Base-by-base conservation (phyloP, 2,888 invertebrate species). In the Phaonia tiefii region DNA sequence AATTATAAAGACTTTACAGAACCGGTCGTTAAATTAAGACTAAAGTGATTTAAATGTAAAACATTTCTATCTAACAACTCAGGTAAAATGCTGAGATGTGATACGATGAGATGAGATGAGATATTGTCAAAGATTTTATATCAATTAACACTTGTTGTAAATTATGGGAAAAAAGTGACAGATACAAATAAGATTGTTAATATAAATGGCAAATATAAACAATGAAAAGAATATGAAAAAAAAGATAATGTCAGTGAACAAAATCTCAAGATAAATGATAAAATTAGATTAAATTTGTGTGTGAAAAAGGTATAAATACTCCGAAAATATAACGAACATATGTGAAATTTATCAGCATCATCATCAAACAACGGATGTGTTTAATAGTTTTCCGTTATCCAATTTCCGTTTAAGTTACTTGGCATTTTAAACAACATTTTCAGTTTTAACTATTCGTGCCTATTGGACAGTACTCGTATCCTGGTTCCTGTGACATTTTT, bases 111-210 rank as follows among this genome's bases (percentile, higher is more conserved):
- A n/a, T 39, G 22, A 39, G 11, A 22, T 42, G 63, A 56, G 44
- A 74, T 42, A 49, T 37, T 63, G 25, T 70, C 73, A 54, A 67
- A 67, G 49, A 67, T 51, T 67, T 51, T 58, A 70, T 71, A 75
- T 60, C 75, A 74, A 74, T 70, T 79, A 79, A 42, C 79, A 71
- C 75, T 71, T 58, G 66, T 60, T 75, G 75, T 79, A 79, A 79
- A 79, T 79, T 71, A 71, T 71, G 56, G 26, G 20, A 42, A 58
- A 70, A 44, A 49, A 70, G 37, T 49, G 49, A 22, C 17, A n/a
- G 37, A 25, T 37, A 51, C 60, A 75, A 17, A 70, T 31, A 5
- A 63, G 2, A 37, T 22, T 60, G 66, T 71, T 79, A 67, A 79
- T 51, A 66, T 31, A 25, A 66, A 60, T 13, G 49, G 58, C 26